Base-by-base conservation (phyloP, 2,797 vertebrate species). In the Tarsius wallacei region DNA sequence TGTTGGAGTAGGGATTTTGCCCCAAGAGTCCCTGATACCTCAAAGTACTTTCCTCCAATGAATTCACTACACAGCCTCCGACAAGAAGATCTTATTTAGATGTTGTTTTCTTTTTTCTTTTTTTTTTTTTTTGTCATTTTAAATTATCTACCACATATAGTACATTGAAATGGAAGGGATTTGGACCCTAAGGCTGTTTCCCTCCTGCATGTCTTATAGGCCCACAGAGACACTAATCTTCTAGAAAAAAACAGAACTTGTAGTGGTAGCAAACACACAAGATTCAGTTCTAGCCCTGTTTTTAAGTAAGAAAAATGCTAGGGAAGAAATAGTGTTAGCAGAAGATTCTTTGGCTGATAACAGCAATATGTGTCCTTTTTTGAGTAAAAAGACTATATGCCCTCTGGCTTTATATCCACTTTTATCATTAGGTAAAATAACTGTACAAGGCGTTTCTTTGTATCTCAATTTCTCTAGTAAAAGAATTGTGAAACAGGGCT, bases 381-480 rank as follows among this genome's bases (percentile, higher is more conserved):
- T 66, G 16, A 42, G 31, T 71, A 49, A 57, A 19, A 12, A 49
- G 51, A 42, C 36, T 51, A 28, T 42, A 15, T 42, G 42, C 0
- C 31, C 7, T 42, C 19, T 86, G 51, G 24, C 4, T 68, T 81
- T 74, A 61, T 16, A 53, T 17, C 11, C 26, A n/a, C 53, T 96
- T 74, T 68, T 76, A 61, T 68, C 53, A 90, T 70, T 82, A n/a
- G 19, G n/a, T 66, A 51, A 96, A 51, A 61, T 33, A 80, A 71
- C 51, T 33, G 2, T 51, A 26, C 2, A 66, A 68, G 42, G 31
- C 9, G 73, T 14, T 26, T 81, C 26, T 53, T 61, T 90, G 15
- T 53, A 61, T 82, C 51, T 68, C 86, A 64, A 2, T 61, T 51
- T 88, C 19, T 31, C 16, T 26, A 26, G 24, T 22, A 68, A 42